These are phyloP conservation scores for Caenorhabditis uteleia DNA, from an alignment of 2,888 invertebrate species.

Conservation along the genomic window DNA sequence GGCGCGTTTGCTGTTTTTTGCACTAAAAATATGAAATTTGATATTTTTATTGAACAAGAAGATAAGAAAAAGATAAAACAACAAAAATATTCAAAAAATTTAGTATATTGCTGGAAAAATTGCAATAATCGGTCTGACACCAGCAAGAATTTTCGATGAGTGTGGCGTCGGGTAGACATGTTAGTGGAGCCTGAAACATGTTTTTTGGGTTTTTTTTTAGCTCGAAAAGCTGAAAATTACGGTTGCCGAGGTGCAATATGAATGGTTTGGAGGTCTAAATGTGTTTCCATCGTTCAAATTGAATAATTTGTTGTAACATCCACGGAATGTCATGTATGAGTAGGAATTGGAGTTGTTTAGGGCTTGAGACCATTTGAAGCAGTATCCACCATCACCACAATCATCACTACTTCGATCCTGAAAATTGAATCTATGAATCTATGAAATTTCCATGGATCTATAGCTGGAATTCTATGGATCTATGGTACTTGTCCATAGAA, in stretches of 20 bases:
- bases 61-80: neutral
- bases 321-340: conserved; percentile 65
- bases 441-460: too few relatives aligned
- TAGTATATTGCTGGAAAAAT: conserved; percentile 12
- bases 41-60: neutral
- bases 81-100: too few relatives aligned
- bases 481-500: too few relatives aligned
- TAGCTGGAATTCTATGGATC: too few relatives aligned
- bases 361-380: conserved; percentile 66
- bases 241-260: conserved; percentile 48
- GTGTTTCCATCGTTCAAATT: conserved; percentile 44
- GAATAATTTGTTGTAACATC: conserved; percentile 59
- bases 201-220: neutral
- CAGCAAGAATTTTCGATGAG: conserved; percentile 51
- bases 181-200: conserved; percentile 40
- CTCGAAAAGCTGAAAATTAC: conserved; percentile 12
- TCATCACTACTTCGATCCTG: conserved; percentile 61
- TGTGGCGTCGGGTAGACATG: conserved; percentile 47
- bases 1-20: too few relatives aligned
- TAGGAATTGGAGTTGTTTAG: conserved; percentile 63
- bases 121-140: conserved; percentile 54
- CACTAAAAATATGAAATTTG: too few relatives aligned
- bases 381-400: conserved; percentile 54
- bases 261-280: conserved; percentile 48
- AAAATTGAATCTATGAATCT: conserved; percentile 3